Evolutionary conservation across 2,888 invertebrate genomes (phyloP).

Genomic region (Apamea sordens): DNA sequence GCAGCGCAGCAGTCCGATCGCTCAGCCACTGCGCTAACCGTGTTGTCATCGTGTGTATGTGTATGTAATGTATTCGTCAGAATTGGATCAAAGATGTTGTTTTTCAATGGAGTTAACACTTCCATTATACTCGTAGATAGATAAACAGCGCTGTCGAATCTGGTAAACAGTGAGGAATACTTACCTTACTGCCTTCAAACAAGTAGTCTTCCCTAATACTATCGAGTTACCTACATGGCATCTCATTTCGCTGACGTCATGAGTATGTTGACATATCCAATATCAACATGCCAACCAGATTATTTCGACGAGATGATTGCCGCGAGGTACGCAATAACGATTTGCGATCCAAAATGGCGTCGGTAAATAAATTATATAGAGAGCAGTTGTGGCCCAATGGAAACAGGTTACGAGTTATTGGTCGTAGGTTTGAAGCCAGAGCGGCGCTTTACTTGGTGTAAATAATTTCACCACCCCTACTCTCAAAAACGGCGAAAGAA

Average conservation of each 20-base stretch:
- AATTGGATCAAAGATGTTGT: constrained; percentile 20
- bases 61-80: too few relatives aligned
- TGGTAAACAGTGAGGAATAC: background rate
- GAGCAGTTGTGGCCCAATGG: background rate
- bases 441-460: background rate
- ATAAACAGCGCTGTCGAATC: constrained; percentile 5
- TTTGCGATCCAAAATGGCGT: constrained; percentile 24
- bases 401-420: background rate
- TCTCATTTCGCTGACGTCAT: constrained; percentile 37
- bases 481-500: background rate
- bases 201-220: constrained; percentile 3
- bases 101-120: background rate
- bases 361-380: constrained; percentile 12
- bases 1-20: too few relatives aligned
- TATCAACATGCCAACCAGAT: constrained; percentile 54
- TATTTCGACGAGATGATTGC: constrained; percentile 49
- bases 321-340: constrained; percentile 14
- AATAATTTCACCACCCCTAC: background rate
- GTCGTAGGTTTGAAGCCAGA: background rate
- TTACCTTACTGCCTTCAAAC: background rate
- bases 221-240: constrained; percentile 19
- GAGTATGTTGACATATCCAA: constrained; percentile 50
- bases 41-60: too few relatives aligned
- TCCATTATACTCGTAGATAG: background rate
- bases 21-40: too few relatives aligned